Evolutionary conservation across 2,888 invertebrate genomes (phyloP).

Genomic region (Mythimna lalbum): DNA sequence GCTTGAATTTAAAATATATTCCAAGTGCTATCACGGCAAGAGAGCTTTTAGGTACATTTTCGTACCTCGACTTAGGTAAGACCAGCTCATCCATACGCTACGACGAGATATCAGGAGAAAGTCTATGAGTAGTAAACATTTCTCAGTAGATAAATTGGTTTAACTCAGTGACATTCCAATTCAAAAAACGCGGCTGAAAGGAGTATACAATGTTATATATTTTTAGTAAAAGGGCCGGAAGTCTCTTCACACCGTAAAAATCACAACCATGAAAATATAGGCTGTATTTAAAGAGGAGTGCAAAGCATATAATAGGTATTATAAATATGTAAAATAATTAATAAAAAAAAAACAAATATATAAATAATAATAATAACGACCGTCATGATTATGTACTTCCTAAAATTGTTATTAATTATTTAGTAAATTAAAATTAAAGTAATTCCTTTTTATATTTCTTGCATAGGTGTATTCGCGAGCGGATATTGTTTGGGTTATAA

Average conservation of each 20-base stretch:
- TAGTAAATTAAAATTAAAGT: constrained; percentile 68
- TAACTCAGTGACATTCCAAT: constrained; percentile 8
- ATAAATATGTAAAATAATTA: constrained; percentile 64
- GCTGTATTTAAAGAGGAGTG: constrained; percentile 65
- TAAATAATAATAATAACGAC: constrained; percentile 61
- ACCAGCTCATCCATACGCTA: neutral
- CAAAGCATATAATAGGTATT: constrained; percentile 65
- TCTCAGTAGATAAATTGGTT: constrained; percentile 19
- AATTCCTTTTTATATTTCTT: constrained; percentile 65
- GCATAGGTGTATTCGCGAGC: constrained; percentile 65
- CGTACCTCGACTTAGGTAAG: neutral
- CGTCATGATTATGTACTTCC: constrained; percentile 74
- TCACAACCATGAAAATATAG: constrained; percentile 59
- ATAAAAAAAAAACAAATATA: constrained; percentile 55
- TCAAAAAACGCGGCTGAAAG: constrained; percentile 7
- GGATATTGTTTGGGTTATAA: constrained; percentile 65
- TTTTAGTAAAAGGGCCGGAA: constrained; percentile 37
- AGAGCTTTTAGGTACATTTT: neutral
- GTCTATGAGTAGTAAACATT: neutral
- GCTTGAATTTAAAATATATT: neutral
- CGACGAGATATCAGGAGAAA: neutral
- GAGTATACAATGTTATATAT: constrained; percentile 36
- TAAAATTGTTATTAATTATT: constrained; percentile 80
- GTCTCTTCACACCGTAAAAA: constrained; percentile 41
- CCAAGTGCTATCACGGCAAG: neutral